Percentiles rank a stretch among this genome's conserved stretches.
Evolutionary conservation across 2,797 vertebrate species (phyloP).

Genomic region (Sebastes cheni): DNA sequence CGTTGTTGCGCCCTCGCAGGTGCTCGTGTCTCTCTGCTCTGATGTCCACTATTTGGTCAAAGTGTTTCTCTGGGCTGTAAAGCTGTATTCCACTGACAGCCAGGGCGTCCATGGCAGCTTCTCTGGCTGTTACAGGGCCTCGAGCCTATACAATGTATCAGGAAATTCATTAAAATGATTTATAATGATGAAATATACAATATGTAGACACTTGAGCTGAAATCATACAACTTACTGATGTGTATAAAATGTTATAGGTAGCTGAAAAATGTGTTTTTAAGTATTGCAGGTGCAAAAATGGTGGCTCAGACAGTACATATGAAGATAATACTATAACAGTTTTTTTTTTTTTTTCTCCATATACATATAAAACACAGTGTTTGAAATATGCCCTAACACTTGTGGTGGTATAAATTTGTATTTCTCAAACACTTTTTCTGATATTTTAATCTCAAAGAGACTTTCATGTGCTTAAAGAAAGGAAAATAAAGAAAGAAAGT

Average conservation of each 20-base stretch:
- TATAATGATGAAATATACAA: background rate
- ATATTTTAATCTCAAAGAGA: background rate
- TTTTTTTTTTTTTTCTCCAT: background rate
- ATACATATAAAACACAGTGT: background rate
- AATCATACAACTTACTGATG: background rate
- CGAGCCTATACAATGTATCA: slow-evolving; percentile 11
- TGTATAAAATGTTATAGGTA: background rate
- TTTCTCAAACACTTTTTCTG: background rate
- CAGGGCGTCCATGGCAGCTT: slow-evolving; percentile 67
- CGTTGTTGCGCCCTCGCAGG: slow-evolving; percentile 80
- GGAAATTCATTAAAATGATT: background rate
- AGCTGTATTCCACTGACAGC: slow-evolving; percentile 23
- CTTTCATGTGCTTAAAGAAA: background rate
- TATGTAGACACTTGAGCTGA: background rate
- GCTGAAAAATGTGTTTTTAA: background rate
- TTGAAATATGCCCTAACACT: background rate
- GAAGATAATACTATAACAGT: background rate
- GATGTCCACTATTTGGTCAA: slow-evolving; percentile 72
- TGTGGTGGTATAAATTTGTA: background rate
- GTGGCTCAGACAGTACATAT: background rate
- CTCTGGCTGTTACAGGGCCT: slow-evolving; percentile 8
- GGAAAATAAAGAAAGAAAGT: background rate
- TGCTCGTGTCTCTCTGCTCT: slow-evolving; percentile 76
- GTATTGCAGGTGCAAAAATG: background rate
- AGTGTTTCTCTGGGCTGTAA: slow-evolving; percentile 48